phyloP scores from a whole-genome alignment of 1,140 invertebrate genomes.

The Lordiphosa clarofinis region DNA sequence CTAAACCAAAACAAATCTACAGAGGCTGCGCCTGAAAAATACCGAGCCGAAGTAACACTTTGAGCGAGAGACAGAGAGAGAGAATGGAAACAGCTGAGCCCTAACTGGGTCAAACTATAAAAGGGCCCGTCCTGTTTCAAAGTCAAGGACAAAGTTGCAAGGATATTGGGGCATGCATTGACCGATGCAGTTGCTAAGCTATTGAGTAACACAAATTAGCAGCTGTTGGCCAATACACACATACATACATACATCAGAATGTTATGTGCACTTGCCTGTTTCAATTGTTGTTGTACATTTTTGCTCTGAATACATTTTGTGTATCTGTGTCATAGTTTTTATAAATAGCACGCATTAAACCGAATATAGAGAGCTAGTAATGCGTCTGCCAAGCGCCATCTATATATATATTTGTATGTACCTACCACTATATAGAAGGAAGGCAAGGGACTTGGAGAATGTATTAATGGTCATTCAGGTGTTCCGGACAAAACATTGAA shows the following conservation, averaged over 20 bases:
- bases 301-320: constrained; percentile 66
- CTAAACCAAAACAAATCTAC: constrained; percentile 35
- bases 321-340: constrained; percentile 78
- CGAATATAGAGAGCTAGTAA: constrained; percentile 46
- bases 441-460: constrained; percentile 23
- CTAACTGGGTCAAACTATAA: constrained; percentile 52
- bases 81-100: constrained; percentile 38
- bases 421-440: constrained; percentile 60
- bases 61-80: constrained; percentile 6
- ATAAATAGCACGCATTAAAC: constrained; percentile 72
- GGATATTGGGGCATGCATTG: constrained; percentile 8
- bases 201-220: too few species aligned
- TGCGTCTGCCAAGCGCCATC: constrained; percentile 45
- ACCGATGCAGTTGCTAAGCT: neutral
- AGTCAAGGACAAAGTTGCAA: constrained; percentile 43
- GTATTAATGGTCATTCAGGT: constrained; percentile 58
- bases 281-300: constrained; percentile 66
- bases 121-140: constrained; percentile 17
- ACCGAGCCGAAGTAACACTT: constrained; percentile 14
- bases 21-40: constrained; percentile 59
- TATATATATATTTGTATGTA: constrained; percentile 2
- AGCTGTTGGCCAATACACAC: neutral
- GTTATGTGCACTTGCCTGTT: constrained; percentile 22
- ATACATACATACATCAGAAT: neutral
- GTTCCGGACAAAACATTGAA: constrained; percentile 62